Base-by-base conservation (phyloP, 2,888 invertebrate species). In the Hanleya hanleyi region DNA sequence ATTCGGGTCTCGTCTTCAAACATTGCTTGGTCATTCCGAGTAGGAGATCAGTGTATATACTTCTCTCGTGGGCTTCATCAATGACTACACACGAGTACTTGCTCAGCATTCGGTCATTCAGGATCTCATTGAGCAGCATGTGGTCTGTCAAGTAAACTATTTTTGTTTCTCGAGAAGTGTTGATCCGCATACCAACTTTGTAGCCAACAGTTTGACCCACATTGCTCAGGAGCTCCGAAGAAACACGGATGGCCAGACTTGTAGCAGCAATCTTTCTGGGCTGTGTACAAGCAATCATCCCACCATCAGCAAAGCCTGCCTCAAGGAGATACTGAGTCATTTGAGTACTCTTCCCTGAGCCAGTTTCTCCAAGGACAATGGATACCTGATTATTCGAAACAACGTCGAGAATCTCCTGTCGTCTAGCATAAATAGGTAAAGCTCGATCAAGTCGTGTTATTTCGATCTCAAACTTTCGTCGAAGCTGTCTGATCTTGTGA, bases 321-420 rank as follows among this genome's bases (percentile, higher is more conserved):
- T 88, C 86, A 36, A 85, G 79, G 0, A 91, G 72, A 70, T 90
- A 91, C 75, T 90, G 90, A 4, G 82, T 81, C 70, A 91, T 76
- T 79, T 91, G 91, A 22, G 90, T 90, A 69, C 90, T 91, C 75
- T 91, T 91, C 1, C 91, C 91, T 0, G 90, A 90, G 3, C 91
- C 90, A 3, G 91, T 90, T 71, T 91, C 89, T 5, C 89, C 91
- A 26, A 88, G 77, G 0, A 91, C 77, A 3, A 91, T 79, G 29
- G 80, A 79, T 0, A 90, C 88, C 57, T 85, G 86, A 68, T 89
- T 83, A 5, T 81, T 41, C 29, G 51, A 66, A 0, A 90, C 80
- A 33, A 75, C 68, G 0, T 81, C 74, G 0, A 88, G 50, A 15
- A 89, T 87, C 7, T 85, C 81, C 4, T 74, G 67, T 22, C 86